Evolutionary conservation across 2,797 vertebrate species (phyloP), one percentile per base, ranked within the genome.

Genomic region (Acanthurus tractus): DNA sequence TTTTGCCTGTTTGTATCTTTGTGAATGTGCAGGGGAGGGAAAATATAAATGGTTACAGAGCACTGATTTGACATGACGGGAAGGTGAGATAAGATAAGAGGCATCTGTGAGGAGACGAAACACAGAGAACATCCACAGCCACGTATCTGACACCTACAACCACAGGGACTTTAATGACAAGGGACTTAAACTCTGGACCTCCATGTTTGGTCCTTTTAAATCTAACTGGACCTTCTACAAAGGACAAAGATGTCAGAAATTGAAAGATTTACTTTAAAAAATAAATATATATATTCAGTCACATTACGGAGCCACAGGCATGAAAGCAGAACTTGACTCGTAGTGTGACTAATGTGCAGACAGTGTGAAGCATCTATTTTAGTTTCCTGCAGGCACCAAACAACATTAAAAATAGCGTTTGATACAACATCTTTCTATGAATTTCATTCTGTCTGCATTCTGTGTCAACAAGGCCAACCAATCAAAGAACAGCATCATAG

Each of bases 21-120:
- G 25, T 46, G 12, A 8, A 15, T 44, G 18, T 48, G 62, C 12
- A 8, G 1, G 10, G 2, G 6, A 44, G 20, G 42, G 13, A 42
- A 57, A 17, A 40, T 1, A 59, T 18, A 14, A 57, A 40, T 3
- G 17, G 10, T 23, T 25, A 14, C 63, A 50, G 46, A 22, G 15
- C 22, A 58, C 22, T n/a, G 59, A 12, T 65, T 9, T 42, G 46
- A 70, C 20, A 0, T 64, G 76, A 72, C 56, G 44, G 22, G 58
- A 49, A 42, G 63, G 18, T 62, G 7, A 18, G 58, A 62, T 62
- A 25, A 79, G 58, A 83, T 50, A 74, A 18, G 44, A 0, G 56
- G 66, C 53, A 45, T 9, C 8, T 52, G 6, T 76, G 18, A 66
- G 57, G 57, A 63, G 63, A 83, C 52, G 52, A 53, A 55, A 42